Evolutionary conservation across 2,797 vertebrate genomes (phyloP).

Genomic region (Oreochromis grahami): DNA sequence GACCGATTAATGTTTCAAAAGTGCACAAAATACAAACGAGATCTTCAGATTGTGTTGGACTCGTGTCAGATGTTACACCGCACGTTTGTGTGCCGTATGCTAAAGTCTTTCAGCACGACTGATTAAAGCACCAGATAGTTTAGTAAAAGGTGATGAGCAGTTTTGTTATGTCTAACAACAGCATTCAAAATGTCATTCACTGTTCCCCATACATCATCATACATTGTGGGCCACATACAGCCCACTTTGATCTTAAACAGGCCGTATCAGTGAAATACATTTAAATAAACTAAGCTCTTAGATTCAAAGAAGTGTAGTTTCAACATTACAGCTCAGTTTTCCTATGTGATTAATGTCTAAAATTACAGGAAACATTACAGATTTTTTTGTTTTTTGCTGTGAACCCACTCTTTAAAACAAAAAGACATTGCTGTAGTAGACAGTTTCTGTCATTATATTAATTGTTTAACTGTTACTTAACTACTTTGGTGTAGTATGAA

Average conservation of each 20-base stretch:
- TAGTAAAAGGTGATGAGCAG: background rate
- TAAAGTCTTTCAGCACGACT: background rate
- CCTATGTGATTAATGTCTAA: background rate
- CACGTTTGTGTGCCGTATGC: background rate
- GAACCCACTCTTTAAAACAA: background rate
- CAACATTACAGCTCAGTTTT: background rate
- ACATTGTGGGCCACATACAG: background rate
- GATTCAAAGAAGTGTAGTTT: background rate
- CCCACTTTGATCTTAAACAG: background rate
- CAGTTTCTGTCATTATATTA: background rate
- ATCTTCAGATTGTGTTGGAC: conserved; percentile 1
- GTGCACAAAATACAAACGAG: background rate
- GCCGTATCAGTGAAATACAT: background rate
- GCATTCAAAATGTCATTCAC: background rate
- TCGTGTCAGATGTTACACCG: conserved; percentile 16
- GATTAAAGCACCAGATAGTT: background rate
- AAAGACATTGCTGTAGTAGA: background rate
- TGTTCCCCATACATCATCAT: background rate
- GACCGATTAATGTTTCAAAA: background rate
- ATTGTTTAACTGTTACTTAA: background rate
- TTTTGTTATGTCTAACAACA: background rate
- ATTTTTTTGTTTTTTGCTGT: background rate
- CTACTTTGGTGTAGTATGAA: background rate
- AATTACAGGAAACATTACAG: background rate
- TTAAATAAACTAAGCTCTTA: background rate